Conservation (phyloP, 2,113 vertebrate species). For the Ptilorrhoa leucosticta region DNA sequence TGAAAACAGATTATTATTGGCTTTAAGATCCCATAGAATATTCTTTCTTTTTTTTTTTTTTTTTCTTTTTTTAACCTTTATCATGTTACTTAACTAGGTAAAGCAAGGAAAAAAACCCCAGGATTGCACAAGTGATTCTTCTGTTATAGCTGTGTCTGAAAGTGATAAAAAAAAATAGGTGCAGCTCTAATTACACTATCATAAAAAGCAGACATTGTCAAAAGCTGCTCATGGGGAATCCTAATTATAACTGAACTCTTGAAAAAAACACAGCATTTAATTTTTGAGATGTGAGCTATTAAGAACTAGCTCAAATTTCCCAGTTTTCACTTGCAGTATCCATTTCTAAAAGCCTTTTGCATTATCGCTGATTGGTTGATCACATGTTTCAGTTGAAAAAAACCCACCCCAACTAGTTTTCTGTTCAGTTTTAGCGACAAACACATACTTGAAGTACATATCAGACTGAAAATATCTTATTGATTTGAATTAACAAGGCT, state of each 20-base stretch:
- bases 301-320: not conserved
- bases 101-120: not conserved
- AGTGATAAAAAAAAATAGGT: not conserved
- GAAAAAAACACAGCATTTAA: not conserved
- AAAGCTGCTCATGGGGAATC: not conserved
- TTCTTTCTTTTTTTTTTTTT: fast-evolving
- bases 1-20: not conserved
- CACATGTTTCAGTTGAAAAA: not conserved
- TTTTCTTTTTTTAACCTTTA: not conserved
- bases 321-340: not conserved
- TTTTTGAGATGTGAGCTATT: not conserved
- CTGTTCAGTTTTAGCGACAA: not conserved
- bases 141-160: not conserved
- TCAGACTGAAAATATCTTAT: not conserved
- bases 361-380: not conserved
- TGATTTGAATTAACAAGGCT: not conserved
- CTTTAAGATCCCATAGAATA: not conserved
- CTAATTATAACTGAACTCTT: not conserved
- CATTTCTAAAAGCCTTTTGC: not conserved
- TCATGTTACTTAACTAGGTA: not conserved
- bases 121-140: not conserved
- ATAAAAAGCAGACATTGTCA: not conserved
- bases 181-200: not conserved
- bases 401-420: not conserved
- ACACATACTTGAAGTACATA: not conserved